Evolutionary conservation across 1,140 invertebrate species (phyloP).

Genomic region (Hesperophylax magnus): DNA sequence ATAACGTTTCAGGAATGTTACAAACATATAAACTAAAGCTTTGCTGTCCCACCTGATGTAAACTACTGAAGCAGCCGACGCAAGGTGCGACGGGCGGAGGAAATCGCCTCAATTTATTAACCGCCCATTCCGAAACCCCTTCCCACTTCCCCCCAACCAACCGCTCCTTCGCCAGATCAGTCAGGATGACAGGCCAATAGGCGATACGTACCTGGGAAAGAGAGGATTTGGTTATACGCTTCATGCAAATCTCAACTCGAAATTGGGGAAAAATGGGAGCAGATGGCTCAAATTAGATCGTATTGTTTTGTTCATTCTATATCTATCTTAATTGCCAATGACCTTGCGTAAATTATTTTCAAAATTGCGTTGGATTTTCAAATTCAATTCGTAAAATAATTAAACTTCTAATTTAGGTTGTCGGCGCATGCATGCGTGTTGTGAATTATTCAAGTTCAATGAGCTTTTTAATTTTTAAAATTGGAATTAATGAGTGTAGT

Average conservation of each 20-base stretch:
- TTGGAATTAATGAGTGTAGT: too few species aligned
- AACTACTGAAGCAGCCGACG: constrained; percentile 3
- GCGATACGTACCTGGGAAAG: constrained; percentile 28
- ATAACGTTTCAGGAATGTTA: constrained; percentile 25
- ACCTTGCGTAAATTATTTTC: too few species aligned
- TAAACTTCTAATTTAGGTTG: too few species aligned
- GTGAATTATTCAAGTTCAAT: too few species aligned
- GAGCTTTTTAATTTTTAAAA: too few species aligned
- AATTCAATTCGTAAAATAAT: too few species aligned
- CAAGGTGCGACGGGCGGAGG: neutral
- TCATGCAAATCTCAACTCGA: neutral
- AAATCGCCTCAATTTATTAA: constrained; percentile 32
- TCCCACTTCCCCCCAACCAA: neutral
- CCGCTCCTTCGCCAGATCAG: neutral
- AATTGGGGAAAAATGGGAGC: neutral
- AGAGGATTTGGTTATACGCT: neutral
- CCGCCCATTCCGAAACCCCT: neutral
- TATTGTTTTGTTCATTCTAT: too few species aligned
- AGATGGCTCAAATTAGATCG: too few species aligned
- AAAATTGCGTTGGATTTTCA: too few species aligned
- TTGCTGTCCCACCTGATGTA: constrained; percentile 14
- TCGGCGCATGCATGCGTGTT: too few species aligned
- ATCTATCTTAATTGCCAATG: too few species aligned
- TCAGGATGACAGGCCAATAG: neutral
- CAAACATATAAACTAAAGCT: constrained; percentile 10